Conservation (phyloP, 2,888 invertebrate genomes). For the Subacronicta megacephala region DNA sequence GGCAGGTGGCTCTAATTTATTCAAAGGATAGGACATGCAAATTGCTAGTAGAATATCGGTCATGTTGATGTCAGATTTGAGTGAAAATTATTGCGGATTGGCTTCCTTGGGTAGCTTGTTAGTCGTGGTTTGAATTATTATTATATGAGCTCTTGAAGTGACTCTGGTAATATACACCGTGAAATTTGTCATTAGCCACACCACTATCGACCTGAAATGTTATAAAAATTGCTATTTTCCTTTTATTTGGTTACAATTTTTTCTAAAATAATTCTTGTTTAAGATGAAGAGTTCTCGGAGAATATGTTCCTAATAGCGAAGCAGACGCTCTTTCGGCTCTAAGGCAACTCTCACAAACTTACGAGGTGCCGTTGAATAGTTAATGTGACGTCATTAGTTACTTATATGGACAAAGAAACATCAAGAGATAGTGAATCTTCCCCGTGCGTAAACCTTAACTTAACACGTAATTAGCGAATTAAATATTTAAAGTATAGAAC, state of each 20-base stretch:
- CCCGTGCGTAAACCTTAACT: conserved; percentile 50
- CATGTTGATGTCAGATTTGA: conserved; percentile 88
- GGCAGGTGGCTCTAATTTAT: conserved; percentile 87
- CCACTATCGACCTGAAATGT: too few species aligned
- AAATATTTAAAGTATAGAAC: conserved; percentile 58
- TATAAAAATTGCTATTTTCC: too few species aligned
- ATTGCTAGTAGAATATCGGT: conserved; percentile 87
- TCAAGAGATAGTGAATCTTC: conserved; percentile 65
- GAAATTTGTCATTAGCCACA: too few species aligned
- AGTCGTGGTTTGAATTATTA: conserved; percentile 64
- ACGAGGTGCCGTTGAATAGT: conserved; percentile 55
- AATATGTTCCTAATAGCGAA: too few species aligned
- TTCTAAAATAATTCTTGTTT: too few species aligned
- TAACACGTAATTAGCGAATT: conserved; percentile 63
- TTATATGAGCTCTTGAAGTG: conserved; percentile 13
- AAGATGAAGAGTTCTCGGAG: too few species aligned
- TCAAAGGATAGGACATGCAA: conserved; percentile 88
- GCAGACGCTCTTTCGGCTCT: too few species aligned
- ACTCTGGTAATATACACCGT: not conserved
- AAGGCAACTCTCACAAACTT: too few species aligned
- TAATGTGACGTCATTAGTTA: conserved; percentile 61
- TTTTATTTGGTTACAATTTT: too few species aligned
- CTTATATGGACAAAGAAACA: conserved; percentile 50
- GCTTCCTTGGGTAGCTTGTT: conserved; percentile 66
- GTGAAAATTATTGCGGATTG: conserved; percentile 86